Evolutionary conservation across 2,888 invertebrate species (phyloP), one percentile per base, ranked within the genome.

Genomic region (Ormyrus labotus): DNA sequence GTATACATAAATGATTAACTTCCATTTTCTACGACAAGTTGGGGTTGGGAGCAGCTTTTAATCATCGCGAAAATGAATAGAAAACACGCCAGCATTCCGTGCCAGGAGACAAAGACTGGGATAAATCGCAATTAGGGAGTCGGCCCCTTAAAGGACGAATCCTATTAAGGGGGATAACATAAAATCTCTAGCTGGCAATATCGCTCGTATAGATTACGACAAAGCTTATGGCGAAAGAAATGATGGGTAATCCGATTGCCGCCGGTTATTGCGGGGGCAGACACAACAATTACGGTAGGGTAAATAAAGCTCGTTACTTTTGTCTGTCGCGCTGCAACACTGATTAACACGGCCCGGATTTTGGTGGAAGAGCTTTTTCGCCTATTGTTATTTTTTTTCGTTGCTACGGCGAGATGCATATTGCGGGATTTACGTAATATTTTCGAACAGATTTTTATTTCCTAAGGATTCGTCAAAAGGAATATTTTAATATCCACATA

Each of bases 91-190:
- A 48, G 13, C 6, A 48, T 1, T 7, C 2, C 47, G 47, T 19
- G 10, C 50, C 34, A 34, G 70, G n/a, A 58, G 68, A 63, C 78
- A 34, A 78, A 80, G 67, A 64, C 84, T 34, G 34, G 34, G 81
- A 85, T 87, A 85, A 87, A 86, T 87, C 81, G 85, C 85, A 87
- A 86, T 87, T 87, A 86, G 83, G 80, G 80, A 83, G 84, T 83
- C 84, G 82, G 82, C 50, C 73, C 9, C 13, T 13, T 34, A 4
- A 34, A 4, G 34, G 34, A 34, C 34, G 34, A 34, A 34, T n/a
- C 51, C 45, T 70, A 63, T 61, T 51, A 68, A 72, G 74, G 76
- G 76, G 64, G 82, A 75, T 72, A 78, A 65, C 78, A 77, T 83
- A 81, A 82, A 81, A 83, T 83, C 78, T 74, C 57, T 57, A 0